Evolutionary conservation across 1,140 invertebrate species (phyloP).

Genomic region (Triops cancriformis): DNA sequence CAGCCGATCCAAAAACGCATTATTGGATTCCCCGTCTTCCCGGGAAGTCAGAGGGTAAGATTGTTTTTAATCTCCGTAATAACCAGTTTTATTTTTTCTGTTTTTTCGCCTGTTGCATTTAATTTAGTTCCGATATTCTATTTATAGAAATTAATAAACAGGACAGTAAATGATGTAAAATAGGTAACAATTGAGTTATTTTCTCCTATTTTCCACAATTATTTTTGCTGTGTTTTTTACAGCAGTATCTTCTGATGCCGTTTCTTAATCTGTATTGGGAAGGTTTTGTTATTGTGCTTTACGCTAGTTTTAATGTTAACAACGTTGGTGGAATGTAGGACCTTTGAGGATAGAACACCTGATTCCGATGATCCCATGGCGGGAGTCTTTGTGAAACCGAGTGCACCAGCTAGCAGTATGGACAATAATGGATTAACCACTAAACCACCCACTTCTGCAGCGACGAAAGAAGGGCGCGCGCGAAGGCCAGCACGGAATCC

Average conservation of each 20-base stretch:
- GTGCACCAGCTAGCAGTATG: neutral
- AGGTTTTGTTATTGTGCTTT: neutral
- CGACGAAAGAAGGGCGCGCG: slow-evolving; percentile 5
- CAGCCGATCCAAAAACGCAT: slow-evolving; percentile 67
- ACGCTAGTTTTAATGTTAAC: neutral
- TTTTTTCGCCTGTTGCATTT: too few species aligned
- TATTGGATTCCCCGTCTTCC: slow-evolving; percentile 50
- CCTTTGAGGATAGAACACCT: slow-evolving; percentile 21
- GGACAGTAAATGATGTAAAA: neutral
- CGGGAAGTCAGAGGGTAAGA: slow-evolving; percentile 32
- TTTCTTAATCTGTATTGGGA: too few species aligned
- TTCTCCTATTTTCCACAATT: neutral
- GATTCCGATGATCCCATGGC: neutral
- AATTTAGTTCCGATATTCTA: neutral
- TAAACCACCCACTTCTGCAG: neutral
- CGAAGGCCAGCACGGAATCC: slow-evolving; percentile 2
- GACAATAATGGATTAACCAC: neutral
- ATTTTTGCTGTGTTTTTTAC: neutral
- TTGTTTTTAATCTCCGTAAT: neutral
- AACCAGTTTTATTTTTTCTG: neutral
- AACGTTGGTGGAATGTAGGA: neutral
- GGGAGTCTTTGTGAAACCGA: slow-evolving; percentile 2
- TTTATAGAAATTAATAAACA: neutral
- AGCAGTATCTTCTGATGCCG: too few species aligned
- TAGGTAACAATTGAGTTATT: neutral